Base-by-base conservation (phyloP, 35 echinoderm and acorn worm species). In the Heliocidaris erythrogramma region DNA sequence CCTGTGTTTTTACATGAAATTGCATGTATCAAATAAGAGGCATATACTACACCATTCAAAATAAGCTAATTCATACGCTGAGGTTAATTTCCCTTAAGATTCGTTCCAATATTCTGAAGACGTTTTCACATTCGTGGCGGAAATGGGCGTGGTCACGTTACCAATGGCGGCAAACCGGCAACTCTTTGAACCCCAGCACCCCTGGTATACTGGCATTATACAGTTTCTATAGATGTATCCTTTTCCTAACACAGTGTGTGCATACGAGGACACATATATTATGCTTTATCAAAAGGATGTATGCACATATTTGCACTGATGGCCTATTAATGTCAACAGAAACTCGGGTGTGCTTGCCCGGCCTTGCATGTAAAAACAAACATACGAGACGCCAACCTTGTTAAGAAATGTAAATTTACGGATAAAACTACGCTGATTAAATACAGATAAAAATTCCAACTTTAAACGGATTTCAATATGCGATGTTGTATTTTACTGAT, bases 321-420 rank as follows among this genome's bases (percentile, higher is more conserved):
- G 65, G 65, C 65, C 65, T 78, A 21, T 24, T 18, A 78, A 21
- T 21, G 65, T 78, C 21, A 78, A 78, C 27, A 78, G 65, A 78
- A 78, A 78, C 65, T 78, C 4, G 21, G 8, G 18, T 24, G 65
- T 78, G 65, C 65, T 78, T 78, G 65, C 65, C 65, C 27, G 65
- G 65, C 65, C 65, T 78, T 78, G 65, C 65, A 78, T 78, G 65
- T 78, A 78, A 78, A 78, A 78, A 78, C 65, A 78, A 78, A 78
- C 65, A 78, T n/a, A 78, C 8, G 65, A 78, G 65, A 78, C 65
- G 65, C 65, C 65, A 78, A 24, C 65, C 65, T 78, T 78, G 27
- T 78, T 78, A 78, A 78, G 65, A 78, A 78, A 78, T 21, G 65
- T 24, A 78, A n/a, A 78, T 78, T 78, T 78, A 78, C 65, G 65